These are phyloP conservation scores for Nerophis lumbriciformis DNA, from an alignment of 2,113 vertebrate genomes.

Conservation along the genomic window DNA sequence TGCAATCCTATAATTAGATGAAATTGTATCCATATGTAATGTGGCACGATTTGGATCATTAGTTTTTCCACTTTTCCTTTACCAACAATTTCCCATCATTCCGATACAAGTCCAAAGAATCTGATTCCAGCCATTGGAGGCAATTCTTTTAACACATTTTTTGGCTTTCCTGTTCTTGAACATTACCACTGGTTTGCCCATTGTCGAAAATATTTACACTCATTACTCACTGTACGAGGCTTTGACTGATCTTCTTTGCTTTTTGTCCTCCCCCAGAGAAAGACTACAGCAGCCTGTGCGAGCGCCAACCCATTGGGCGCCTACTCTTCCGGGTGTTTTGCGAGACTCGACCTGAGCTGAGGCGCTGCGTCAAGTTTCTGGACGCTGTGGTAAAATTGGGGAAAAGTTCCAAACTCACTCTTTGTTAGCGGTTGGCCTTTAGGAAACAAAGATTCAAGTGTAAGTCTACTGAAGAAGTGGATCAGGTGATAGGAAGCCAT, in stretches of 20 bases:
- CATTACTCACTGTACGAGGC: too few relatives aligned
- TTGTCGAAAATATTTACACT: too few relatives aligned
- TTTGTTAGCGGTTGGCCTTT: neutral
- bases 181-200: too few relatives aligned
- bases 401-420: neutral
- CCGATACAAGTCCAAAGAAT: too few relatives aligned
- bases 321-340: constrained; percentile 91
- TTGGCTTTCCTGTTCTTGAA: too few relatives aligned
- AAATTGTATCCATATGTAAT: too few relatives aligned
- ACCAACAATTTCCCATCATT: too few relatives aligned
- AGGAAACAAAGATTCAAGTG: neutral
- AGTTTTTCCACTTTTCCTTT: too few relatives aligned
- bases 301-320: constrained; percentile 90
- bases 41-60: too few relatives aligned
- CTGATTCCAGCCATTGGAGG: too few relatives aligned
- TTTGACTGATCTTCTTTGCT: neutral
- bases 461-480: neutral
- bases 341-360: constrained; percentile 83
- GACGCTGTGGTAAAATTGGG: constrained; percentile 83
- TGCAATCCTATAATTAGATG: too few relatives aligned
- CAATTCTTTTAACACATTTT: too few relatives aligned
- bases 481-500: neutral
- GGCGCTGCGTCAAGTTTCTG: constrained; percentile 84
- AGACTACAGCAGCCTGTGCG: constrained; percentile 91
- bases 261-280: constrained; percentile 67